Base-by-base conservation (phyloP, 2,888 invertebrate genomes). In the Phaonia tiefii region DNA sequence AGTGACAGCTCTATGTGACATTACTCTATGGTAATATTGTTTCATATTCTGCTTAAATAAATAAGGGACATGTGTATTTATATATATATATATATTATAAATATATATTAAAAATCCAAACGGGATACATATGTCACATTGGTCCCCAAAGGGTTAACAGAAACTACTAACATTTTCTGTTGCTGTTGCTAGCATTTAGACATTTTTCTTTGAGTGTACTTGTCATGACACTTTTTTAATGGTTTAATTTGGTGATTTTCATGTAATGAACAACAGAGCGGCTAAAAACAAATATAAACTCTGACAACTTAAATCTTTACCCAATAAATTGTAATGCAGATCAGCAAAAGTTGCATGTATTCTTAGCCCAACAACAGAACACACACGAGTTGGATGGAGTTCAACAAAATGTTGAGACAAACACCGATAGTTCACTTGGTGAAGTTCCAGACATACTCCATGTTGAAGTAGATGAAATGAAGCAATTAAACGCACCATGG, bases 401-500 rank as follows among this genome's bases (percentile, higher is more conserved):
- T 31, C 31, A 31, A 31, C 10, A 69, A 39, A 46, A 26, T 56
- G 60, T 39, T 11, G n/a, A 2, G 51, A 1, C 56, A 31, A 20
- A 37, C 54, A 20, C 54, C 56, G n/a, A 37, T 56, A 80, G 44
- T 58, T 69, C 51, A 72, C 67, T 72, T 39, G 74, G 42, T 26
- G 10, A 65, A 65, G 70, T 49, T 69, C 54, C 77, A 81, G 81
- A 81, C 81, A 67, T 3, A 31, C 31, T 31, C 8, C 31, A 42
- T 63, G 71, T 56, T 60, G 17, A 70, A 75, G 51, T 22, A 60
- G 20, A 37, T 15, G 39, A 60, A 39, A 1, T 81, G 51, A 75
- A 56, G 56, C 81, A 69, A 81, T 81, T 81, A 75, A 81, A 81
- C 75, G 81, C 81, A 72, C 75, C 75, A 81, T 75, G 63, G 31